Evolutionary conservation across 1,140 invertebrate genomes (phyloP).

Genomic region (Saccostrea glomerata): DNA sequence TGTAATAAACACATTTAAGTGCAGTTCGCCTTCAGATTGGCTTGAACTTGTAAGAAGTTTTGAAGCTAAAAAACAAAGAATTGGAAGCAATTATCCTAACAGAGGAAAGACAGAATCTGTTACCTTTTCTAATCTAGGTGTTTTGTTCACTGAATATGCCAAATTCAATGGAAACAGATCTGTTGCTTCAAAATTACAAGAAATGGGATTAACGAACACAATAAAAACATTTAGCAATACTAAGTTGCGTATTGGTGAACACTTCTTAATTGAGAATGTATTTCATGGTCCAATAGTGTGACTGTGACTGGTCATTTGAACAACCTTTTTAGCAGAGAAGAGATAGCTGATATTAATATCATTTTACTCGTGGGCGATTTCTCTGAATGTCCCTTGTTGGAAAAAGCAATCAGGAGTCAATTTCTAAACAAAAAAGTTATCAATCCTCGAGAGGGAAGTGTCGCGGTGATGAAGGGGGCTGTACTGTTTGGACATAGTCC

Average conservation of each 20-base stretch:
- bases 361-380: slow-evolving; percentile 35
- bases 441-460: slow-evolving; percentile 26
- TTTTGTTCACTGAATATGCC: background rate
- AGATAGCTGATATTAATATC: background rate
- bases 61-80: slow-evolving; percentile 24
- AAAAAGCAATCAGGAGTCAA: background rate
- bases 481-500: slow-evolving; percentile 46
- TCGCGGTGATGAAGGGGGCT: slow-evolving; percentile 36
- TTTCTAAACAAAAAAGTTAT: background rate
- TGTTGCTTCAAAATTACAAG: background rate
- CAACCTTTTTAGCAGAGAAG: background rate
- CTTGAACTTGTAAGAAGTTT: slow-evolving; percentile 39
- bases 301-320: background rate
- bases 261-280: background rate
- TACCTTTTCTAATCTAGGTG: background rate
- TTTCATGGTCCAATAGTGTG: background rate
- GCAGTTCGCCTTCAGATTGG: background rate
- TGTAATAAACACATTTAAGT: background rate
- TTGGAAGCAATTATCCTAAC: background rate
- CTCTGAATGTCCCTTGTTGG: slow-evolving; percentile 21
- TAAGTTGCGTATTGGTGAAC: background rate
- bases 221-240: background rate
- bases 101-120: background rate
- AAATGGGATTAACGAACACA: background rate
- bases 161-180: background rate